These are phyloP conservation scores for Dermatemys mawii DNA, from an alignment of 2,113 vertebrate species.

Conservation along the genomic window DNA sequence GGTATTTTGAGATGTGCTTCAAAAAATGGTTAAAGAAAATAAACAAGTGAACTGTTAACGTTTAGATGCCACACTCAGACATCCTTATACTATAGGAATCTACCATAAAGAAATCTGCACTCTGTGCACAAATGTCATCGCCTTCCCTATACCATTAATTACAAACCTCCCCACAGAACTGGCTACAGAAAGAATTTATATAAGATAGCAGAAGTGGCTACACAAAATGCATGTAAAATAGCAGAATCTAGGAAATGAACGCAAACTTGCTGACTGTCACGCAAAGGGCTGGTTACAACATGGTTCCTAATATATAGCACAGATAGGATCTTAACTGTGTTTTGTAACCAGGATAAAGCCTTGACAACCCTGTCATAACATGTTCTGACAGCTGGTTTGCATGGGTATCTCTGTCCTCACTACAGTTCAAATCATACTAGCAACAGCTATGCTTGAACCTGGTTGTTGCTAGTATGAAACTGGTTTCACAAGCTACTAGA, in stretches of 20 bases:
- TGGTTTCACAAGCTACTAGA: background rate
- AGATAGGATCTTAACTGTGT: background rate
- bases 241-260: background rate
- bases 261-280: background rate
- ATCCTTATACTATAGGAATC: conserved; percentile 39
- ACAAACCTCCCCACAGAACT: background rate
- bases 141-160: background rate
- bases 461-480: background rate
- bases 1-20: conserved; percentile 31
- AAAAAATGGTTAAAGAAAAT: background rate
- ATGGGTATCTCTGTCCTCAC: background rate
- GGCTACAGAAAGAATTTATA: background rate
- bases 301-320: background rate
- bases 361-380: background rate
- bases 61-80: background rate
- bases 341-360: background rate
- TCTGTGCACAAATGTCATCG: background rate
- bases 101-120: conserved; percentile 41
- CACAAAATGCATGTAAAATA: background rate
- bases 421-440: background rate
- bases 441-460: background rate
- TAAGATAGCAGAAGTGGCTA: background rate
- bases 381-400: background rate
- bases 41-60: conserved; percentile 28
- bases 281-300: background rate